Evolutionary conservation across 1,140 invertebrate genomes (phyloP).

Genomic region (Caenorhabditis latens): DNA sequence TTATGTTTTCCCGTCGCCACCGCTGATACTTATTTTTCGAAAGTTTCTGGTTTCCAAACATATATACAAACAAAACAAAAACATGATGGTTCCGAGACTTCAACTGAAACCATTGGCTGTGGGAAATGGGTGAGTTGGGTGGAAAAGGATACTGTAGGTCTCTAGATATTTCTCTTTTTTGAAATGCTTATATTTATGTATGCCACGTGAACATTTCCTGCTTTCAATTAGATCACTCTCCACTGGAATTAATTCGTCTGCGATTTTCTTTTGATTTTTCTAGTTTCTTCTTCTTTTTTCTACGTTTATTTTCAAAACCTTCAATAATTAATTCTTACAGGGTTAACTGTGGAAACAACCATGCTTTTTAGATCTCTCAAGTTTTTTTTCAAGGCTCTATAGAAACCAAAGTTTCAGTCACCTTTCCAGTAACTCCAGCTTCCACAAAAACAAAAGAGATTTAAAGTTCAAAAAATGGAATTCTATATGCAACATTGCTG

Average conservation of each 20-base stretch:
- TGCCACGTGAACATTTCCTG: no score
- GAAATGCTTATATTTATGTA: no score
- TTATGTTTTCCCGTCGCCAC: constrained; percentile 50
- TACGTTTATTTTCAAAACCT: no score
- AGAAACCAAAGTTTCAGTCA: background rate
- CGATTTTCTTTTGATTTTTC: no score
- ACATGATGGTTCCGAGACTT: constrained; percentile 37
- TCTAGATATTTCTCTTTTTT: background rate
- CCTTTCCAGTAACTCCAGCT: background rate
- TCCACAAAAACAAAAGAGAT: background rate
- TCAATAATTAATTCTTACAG: no score
- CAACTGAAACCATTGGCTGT: constrained; percentile 8
- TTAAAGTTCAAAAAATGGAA: background rate
- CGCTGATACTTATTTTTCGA: constrained; percentile 52
- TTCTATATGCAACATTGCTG: background rate
- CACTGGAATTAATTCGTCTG: no score
- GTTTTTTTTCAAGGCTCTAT: background rate
- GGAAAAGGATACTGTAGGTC: background rate
- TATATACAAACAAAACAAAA: constrained; percentile 23
- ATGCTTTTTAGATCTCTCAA: no score
- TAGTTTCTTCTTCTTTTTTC: no score
- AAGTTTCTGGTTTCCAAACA: constrained; percentile 50
- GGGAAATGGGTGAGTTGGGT: constrained; percentile 23
- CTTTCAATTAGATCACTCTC: no score
- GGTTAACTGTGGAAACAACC: no score